phyloP scores from a whole-genome alignment of 2,113 vertebrate species.

The Microtus pennsylvanicus region DNA sequence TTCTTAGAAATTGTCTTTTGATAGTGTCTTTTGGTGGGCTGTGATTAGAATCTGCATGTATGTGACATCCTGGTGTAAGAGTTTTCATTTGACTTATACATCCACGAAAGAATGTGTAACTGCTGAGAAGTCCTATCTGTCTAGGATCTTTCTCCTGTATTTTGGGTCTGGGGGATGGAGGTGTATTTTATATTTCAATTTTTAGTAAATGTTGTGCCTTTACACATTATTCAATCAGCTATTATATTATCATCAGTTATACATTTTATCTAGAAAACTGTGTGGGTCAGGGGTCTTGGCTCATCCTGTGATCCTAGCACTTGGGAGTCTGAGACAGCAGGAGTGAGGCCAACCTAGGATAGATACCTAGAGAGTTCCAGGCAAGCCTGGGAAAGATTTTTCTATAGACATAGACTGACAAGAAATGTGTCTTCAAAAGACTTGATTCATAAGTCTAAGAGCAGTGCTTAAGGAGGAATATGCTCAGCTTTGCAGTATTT shows the following conservation, averaged over 20 bases:
- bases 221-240: background rate
- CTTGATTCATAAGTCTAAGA: constrained; percentile 25
- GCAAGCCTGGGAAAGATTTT: background rate
- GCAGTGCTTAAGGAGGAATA: background rate
- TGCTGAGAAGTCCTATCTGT: constrained; percentile 52
- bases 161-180: constrained; percentile 18
- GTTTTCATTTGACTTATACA: background rate
- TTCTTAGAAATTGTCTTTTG: constrained; percentile 66
- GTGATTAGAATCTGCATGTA: background rate
- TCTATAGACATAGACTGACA: background rate
- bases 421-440: constrained; percentile 9
- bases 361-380: no score
- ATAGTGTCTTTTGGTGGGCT: constrained; percentile 28
- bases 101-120: constrained; percentile 8
- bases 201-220: background rate
- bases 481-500: background rate
- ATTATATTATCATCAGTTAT: background rate
- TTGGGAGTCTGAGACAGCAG: background rate
- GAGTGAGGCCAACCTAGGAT: background rate
- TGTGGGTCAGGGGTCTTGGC: background rate
- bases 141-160: background rate
- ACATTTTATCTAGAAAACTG: constrained; percentile 41
- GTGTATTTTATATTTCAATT: background rate
- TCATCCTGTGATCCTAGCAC: background rate
- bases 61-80: constrained; percentile 5